Conservation (phyloP, 1,140 invertebrate genomes). For the Saccostrea echinata region DNA sequence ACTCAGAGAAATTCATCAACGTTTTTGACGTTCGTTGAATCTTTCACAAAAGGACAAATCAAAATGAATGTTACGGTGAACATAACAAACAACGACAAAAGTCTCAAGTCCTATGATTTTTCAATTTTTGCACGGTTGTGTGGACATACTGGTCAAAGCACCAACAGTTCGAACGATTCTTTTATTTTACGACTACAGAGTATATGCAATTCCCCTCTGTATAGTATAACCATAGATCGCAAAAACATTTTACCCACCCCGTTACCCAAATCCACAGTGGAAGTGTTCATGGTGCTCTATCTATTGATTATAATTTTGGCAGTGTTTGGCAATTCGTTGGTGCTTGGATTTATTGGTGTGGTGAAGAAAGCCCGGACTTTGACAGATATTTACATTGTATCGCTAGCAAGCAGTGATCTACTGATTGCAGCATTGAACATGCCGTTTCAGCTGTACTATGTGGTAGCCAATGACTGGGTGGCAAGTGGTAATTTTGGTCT, state of each 20-base stretch:
- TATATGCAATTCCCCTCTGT: not conserved
- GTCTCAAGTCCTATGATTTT: not conserved
- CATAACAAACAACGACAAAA: not conserved
- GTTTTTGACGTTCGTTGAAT: not conserved
- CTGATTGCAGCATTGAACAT: constrained; percentile 68
- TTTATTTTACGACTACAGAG: not conserved
- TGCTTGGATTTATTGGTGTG: constrained; percentile 63
- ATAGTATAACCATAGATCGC: not conserved
- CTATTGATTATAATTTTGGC: constrained; percentile 65
- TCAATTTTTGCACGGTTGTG: constrained; percentile 5
- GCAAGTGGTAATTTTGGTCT: constrained; percentile 59
- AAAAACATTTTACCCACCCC: constrained; percentile 57
- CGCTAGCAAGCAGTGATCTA: constrained; percentile 65
- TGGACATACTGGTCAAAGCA: not conserved
- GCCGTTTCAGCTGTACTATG: constrained; percentile 69
- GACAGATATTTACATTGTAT: constrained; percentile 76
- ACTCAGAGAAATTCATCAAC: not conserved
- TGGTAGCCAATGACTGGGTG: constrained; percentile 66
- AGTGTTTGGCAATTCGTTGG: constrained; percentile 63
- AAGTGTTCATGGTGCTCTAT: constrained; percentile 60
- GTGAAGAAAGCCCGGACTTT: constrained; percentile 62
- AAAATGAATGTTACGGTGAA: not conserved
- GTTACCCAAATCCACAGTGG: constrained; percentile 52
- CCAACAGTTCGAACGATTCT: not conserved
- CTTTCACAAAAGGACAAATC: not conserved